These are phyloP conservation scores for Anoura caudifer DNA, from an alignment of 2,113 vertebrate genomes.

Conservation along the genomic window DNA sequence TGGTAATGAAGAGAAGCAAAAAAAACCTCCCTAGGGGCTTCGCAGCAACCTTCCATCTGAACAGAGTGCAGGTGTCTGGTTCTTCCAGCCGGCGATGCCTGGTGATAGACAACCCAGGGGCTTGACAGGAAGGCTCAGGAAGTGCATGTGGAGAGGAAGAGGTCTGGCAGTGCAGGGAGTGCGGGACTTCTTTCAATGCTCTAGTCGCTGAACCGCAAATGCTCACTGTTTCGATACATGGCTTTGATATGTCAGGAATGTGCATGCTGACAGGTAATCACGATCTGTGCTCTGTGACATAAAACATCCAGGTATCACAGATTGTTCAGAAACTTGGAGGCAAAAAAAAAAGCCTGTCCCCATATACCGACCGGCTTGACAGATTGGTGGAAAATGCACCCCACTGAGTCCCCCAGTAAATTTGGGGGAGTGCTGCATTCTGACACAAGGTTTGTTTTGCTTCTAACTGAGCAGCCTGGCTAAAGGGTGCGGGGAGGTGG, in stretches of 20 bases:
- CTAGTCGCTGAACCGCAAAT: not conserved
- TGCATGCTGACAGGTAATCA: not conserved
- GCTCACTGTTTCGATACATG: not conserved
- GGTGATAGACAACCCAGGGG: not conserved
- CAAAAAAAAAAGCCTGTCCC: constrained; percentile 6
- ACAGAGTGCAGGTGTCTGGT: not conserved
- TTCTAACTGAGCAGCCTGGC: constrained; percentile 55
- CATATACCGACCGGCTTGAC: not conserved
- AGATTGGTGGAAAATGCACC: not conserved
- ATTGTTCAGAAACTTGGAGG: constrained; percentile 34
- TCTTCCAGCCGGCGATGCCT: not conserved
- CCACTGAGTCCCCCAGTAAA: constrained; percentile 36
- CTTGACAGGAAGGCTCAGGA: not conserved
- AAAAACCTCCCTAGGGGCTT: not conserved
- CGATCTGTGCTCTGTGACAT: not conserved
- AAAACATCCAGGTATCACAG: not conserved
- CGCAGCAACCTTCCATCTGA: not conserved
- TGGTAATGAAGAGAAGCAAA: not conserved
- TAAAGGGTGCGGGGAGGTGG: not conserved
- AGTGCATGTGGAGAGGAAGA: not conserved
- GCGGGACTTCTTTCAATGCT: not conserved
- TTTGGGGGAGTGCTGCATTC: constrained; percentile 56
- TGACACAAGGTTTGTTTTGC: constrained; percentile 35
- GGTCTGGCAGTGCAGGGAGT: not conserved
- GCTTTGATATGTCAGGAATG: constrained; percentile 1